These are phyloP conservation scores for Callipepla californica DNA, from an alignment of 2,113 vertebrate genomes.

Conservation along the genomic window DNA sequence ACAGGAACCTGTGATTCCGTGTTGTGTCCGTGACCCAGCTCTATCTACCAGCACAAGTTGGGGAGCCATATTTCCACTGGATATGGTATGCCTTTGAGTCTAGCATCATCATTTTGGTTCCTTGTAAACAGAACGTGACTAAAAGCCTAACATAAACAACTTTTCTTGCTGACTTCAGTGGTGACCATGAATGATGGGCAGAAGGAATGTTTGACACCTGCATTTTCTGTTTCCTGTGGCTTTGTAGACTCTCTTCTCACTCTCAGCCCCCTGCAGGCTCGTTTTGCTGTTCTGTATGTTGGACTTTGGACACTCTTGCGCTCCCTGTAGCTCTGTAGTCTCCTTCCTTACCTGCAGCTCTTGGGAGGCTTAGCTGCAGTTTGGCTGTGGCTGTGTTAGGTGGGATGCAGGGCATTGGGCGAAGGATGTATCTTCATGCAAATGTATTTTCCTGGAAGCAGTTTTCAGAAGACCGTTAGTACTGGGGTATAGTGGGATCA, in stretches of 20 bases:
- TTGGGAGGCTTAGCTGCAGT: not conserved
- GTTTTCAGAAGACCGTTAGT: not conserved
- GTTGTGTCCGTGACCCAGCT: not conserved
- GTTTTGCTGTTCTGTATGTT: not conserved
- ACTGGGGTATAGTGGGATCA: not conserved
- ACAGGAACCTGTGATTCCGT: slow-evolving; percentile 37
- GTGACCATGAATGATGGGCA: not conserved
- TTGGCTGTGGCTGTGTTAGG: not conserved
- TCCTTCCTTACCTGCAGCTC: not conserved
- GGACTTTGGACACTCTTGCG: not conserved
- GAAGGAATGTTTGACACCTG: not conserved
- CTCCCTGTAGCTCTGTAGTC: not conserved
- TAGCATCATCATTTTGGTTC: slow-evolving; percentile 23
- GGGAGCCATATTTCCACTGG: slow-evolving; percentile 22
- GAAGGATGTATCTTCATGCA: not conserved
- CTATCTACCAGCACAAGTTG: not conserved
- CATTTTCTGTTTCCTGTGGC: not conserved
- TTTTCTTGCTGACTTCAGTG: not conserved
- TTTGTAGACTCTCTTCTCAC: not conserved
- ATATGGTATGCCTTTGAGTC: slow-evolving; percentile 8
- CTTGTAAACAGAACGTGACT: not conserved
- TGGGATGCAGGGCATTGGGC: not conserved
- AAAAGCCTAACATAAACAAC: slow-evolving; percentile 12
- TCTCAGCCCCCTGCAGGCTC: not conserved
- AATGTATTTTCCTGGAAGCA: not conserved